Evolutionary conservation across 2,797 vertebrate genomes (phyloP).

Genomic region (Poeciliopsis paucimaculata): DNA sequence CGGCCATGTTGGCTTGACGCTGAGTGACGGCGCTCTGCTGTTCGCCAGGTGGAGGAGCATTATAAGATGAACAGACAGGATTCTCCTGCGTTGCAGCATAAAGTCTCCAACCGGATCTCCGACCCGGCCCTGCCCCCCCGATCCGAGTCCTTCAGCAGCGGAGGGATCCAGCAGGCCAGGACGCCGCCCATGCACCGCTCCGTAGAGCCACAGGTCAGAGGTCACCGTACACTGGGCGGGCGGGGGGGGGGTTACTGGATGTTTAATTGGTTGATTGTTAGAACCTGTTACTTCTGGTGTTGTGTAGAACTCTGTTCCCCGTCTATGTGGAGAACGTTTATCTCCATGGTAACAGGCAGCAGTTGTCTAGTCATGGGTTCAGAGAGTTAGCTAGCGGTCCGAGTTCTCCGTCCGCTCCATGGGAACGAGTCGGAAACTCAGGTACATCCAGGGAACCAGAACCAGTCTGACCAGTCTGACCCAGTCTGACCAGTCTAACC

Average conservation of each 20-base stretch:
- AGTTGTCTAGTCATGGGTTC: not conserved
- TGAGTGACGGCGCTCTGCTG: constrained; percentile 34
- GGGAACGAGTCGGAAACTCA: not conserved
- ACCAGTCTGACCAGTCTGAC: too few relatives aligned
- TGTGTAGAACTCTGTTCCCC: not conserved
- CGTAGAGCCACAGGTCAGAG: constrained; percentile 91
- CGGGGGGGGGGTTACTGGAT: not conserved
- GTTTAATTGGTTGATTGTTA: not conserved
- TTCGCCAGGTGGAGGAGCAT: constrained; percentile 88
- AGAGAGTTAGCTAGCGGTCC: not conserved
- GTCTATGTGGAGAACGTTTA: not conserved
- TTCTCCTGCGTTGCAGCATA: constrained; percentile 94
- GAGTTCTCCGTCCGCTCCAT: not conserved
- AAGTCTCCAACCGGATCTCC: constrained; percentile 96
- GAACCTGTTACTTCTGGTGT: not conserved
- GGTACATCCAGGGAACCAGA: not conserved
- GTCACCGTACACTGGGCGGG: not conserved
- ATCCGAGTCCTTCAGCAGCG: constrained; percentile 97
- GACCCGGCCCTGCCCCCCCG: constrained; percentile 95
- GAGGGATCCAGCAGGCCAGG: constrained; percentile 91
- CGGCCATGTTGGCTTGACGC: not conserved
- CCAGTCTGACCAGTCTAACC: too few relatives aligned
- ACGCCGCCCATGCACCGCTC: constrained; percentile 95
- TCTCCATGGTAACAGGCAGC: not conserved
- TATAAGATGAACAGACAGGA: constrained; percentile 90